Base-by-base conservation (phyloP, 2,113 vertebrate genomes). In the Harpagus bidentatus region DNA sequence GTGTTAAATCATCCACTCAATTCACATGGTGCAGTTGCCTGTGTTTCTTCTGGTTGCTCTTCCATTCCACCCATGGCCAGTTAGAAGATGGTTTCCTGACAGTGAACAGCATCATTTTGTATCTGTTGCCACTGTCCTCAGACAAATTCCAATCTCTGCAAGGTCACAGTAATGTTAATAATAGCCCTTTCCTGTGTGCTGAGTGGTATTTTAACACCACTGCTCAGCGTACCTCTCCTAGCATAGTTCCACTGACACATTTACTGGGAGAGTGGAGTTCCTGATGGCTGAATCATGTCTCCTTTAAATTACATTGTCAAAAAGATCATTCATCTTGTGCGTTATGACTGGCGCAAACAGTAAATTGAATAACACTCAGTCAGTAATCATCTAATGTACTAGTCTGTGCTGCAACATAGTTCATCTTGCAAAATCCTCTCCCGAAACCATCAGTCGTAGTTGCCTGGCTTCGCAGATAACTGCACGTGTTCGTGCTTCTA, bases 401-500 rank as follows among this genome's bases (percentile, higher is more conserved):
- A 4, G 16, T 34, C 31, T 43, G n/a, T 40, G 73, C 79, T 70
- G 61, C 84, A 42, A 1, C 2, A 1, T 34, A 25, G 26, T 23
- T 59, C 22, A 7, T 48, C 59, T 48, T 48, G 16, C 34, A 58
- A 63, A 91, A 52, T 53, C 50, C 21, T 53, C 34, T 88, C 50
- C 73, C 2, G 2, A n/a, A 63, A 11, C 67, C 28, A 25, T 45
- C 29, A 13, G 42, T 13, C 0, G 1, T 28, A 14, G 55, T 36
- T 65, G n/a, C 50, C 43, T 59, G 56, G 31, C 34, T 53, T 73
- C 18, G 16, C 26, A 16, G 74, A 13, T 17, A 21, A 8, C 67
- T 10, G 31, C 5, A 3, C 7, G 0, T 3, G 1, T 38, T 61
- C 36, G 1, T 22, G n/a, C 62, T 63, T 48, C 48, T 8, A 8